Base-by-base conservation (phyloP, 2,797 vertebrate species). In the Hydrolagus colliei region DNA sequence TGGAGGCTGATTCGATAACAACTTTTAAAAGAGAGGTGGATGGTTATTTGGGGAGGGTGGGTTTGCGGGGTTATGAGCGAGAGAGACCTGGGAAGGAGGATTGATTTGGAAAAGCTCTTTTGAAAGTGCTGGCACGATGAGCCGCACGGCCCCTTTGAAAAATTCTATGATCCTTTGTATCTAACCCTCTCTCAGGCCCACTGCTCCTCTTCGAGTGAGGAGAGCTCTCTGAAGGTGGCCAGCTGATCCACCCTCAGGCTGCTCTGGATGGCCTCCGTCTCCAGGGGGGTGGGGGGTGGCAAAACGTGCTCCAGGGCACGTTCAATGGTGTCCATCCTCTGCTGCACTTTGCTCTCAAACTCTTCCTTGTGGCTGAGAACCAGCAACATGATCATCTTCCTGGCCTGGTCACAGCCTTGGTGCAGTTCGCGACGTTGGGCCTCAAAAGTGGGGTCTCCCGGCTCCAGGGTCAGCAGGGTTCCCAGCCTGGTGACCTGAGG, bases 301-400 rank as follows among this genome's bases (percentile, higher is more conserved):
- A 88, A 16, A 4, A 85, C 5, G 0, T 86, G 73, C 32, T 18
- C 59, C 32, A 88, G 41, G 41, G 79, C 85, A 0, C 12, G 74
- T 9, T 87, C 65, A 0, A 87, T 86, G 12, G 74, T 76, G 9
- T 86, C 73, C 4, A 84, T 82, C 5, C 87, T 73, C 72, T 85
- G 85, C 65, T 87, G 75, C 5, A 88, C 0, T 0, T 13, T 14
- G 6, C 2, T 59, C n/a, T 88, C 86, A n/a, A 87, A 88, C 74
- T 87, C 86, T 0, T 68, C n/a, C 67, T 87, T 86, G 75, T 86
- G 80, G 78, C 85, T 68, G 0, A 82, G 27, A n/a, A 87, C 88
- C 27, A 86, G 16, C 1, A 86, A 10, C 18, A 85, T 73, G 52
- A 87, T 86, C 12, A 82, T 85, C 5, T 78, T 59, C 20, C 80